A percentile compares a stretch with the other conserved stretches of the same genome.
Evolutionary conservation across 2,797 vertebrate species (phyloP).

Genomic region (Lates japonicus): DNA sequence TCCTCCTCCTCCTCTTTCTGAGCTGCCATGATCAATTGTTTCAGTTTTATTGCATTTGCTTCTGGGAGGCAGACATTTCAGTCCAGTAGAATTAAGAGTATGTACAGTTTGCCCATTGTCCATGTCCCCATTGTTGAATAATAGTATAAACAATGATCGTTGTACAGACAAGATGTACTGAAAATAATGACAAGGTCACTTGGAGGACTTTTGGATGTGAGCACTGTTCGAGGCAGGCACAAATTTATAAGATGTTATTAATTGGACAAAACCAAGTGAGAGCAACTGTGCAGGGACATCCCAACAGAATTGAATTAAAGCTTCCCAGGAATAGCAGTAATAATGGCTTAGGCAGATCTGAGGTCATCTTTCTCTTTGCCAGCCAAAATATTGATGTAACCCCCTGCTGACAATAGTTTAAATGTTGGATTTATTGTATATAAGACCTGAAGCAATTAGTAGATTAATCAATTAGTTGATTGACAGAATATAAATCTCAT

Average conservation of each 20-base stretch:
- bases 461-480: neutral
- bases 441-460: neutral
- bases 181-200: constrained; percentile 65
- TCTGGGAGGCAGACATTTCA: constrained; percentile 31
- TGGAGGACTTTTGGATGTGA: constrained; percentile 67
- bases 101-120: neutral
- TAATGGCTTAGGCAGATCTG: constrained; percentile 42
- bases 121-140: constrained; percentile 20
- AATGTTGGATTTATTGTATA: neutral
- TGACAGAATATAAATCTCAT: neutral
- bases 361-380: constrained; percentile 27
- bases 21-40: constrained; percentile 48
- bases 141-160: constrained; percentile 41
- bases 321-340: constrained; percentile 68
- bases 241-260: constrained; percentile 61
- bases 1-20: constrained; percentile 24
- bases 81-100: constrained; percentile 15
- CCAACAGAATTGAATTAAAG: constrained; percentile 69
- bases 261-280: constrained; percentile 66
- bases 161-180: constrained; percentile 12
- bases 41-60: constrained; percentile 26
- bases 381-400: constrained; percentile 1
- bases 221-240: constrained; percentile 2
- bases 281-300: constrained; percentile 58
- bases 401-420: neutral